Base-by-base conservation (phyloP, 2,797 vertebrate genomes). In the Mionectes olivaceus region DNA sequence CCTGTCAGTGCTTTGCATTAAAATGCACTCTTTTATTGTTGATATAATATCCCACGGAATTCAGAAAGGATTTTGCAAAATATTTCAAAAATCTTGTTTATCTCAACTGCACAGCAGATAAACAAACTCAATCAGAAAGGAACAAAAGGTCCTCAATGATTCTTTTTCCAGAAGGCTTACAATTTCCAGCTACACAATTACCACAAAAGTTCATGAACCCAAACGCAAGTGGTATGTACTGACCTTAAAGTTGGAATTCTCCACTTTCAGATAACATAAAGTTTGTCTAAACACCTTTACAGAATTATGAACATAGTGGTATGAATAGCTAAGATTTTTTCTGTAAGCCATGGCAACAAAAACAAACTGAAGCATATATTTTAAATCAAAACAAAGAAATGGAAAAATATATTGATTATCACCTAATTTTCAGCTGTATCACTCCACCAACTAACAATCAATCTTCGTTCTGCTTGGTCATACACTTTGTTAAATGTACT, bases 191-290 rank as follows among this genome's bases (percentile, higher is more conserved):
- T 50, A 15, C 27, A 23, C 0, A 1, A 19, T 33, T 64, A 28
- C 6, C 13, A 9, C 2, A 49, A 25, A 30, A 28, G 13, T 52
- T 83, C 0, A 0, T 35, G 33, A 73, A 7, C 10, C 32, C 1
- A 5, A 60, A 75, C 3, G 1, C 12, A 46, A 88, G 18, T 16
- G 8, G 8, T 18, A 19, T 17, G 12, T 30, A 49, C 13, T 69
- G 15, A 60, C 49, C 23, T 50, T 12, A 59, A 93, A 69, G 15
- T 4, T 41, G 28, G 11, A 56, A 64, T 60, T 61, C 19, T 69
- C 19, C 1, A 11, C 73, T 86, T 92, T 80, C 52, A 61, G 24
- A 3, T 52, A 44, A 37, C 0, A 0, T 41, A 49, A 84, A 78
- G 5, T 9, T 64, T 10, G 14, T 78, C 13, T 55, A 60, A 67